Evolutionary conservation across 1,140 invertebrate genomes (phyloP), one percentile per base, ranked within the genome.

Genomic region (Paracyclopina nana): DNA sequence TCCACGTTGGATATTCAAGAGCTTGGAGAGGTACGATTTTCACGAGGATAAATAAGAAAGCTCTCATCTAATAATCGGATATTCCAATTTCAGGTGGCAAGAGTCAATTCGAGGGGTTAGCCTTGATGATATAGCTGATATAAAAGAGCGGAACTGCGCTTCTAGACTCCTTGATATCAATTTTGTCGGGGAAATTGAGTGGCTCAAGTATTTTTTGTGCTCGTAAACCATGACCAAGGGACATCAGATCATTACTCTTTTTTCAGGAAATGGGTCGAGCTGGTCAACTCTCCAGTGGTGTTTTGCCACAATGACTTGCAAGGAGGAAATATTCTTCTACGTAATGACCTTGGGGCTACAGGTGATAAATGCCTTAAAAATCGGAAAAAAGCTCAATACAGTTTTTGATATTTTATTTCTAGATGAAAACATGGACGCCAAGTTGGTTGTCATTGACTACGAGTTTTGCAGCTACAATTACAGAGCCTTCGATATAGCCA

Each of bases 271-370:
- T 65, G 65, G 40, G 56, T 73, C 30, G 58, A 56, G 2, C 57
- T 60, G 49, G 57, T 70, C 5, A 57, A 66, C n/a, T 80, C 82
- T 52, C 82, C 85, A 0, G 84, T 95, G 1, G 78, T 90, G 0
- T 98, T 98, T 64, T 92, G 86, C 61, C 92, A 98, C 65, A 97
- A 97, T 64, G 92, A 97, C 62, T 70, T 95, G 62, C 91, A 97
- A 66, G 87, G 94, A 72, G 92, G 91, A 63, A 77, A 72, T 58
- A 70, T 70, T 52, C 57, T 72, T 3, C 53, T 65, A 27, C 58
- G 55, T 53, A 46, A 11, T 30, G 41, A 24, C 18, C 38, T 40
- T 52, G 46, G 38, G 61, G 57, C 53, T 16, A 66, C 64, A 42
- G 65, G 66, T 27, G 49, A 61, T 14, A 55, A 57, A 9, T 31